Evolutionary conservation across 2,797 vertebrate genomes (phyloP), one percentile per base, ranked within the genome.

Genomic region (Xenentodon cancila): DNA sequence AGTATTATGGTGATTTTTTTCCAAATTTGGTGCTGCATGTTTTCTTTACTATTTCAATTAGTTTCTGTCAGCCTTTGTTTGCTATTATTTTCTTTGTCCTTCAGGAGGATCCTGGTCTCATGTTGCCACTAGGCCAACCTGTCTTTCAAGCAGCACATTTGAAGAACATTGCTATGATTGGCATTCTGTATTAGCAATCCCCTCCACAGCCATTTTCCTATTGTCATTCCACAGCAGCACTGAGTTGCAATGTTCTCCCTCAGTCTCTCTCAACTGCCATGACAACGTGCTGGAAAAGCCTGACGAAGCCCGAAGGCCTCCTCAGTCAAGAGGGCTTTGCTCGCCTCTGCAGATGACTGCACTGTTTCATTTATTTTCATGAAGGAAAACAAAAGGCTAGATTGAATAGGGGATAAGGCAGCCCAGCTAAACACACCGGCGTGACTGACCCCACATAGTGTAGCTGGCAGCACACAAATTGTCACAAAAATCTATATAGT

Each of bases 291-390:
- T 73, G 85, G 47, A 87, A 84, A 81, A 90, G 80, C 73, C 77
- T 79, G 85, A 88, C 79, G 84, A 83, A 88, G 87, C 87, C 88
- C 70, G 78, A 88, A 91, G 88, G 90, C 89, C 89, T 90, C 84
- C 73, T 91, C 88, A 87, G 90, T 91, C 84, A 79, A 81, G 82
- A 82, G 84, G 75, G 83, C 82, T 84, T 66, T 43, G 86, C 85
- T 81, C 64, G 77, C 83, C 84, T 85, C 88, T 88, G 89, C 85
- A 90, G 85, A 87, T 80, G 83, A 87, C 86, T 87, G 81, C 84
- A 75, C 80, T 49, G 68, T 86, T 91, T 90, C 86, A 89, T 90
- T 88, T 89, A 84, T 90, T 91, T 88, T 86, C 88, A 88, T 85
- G 85, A 87, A 88, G 79, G 82, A 86, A 88, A 89, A 87, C 79